phyloP scores from a whole-genome alignment of 2,113 vertebrate species.

The Sinocyclocheilus maitianheensis region DNA sequence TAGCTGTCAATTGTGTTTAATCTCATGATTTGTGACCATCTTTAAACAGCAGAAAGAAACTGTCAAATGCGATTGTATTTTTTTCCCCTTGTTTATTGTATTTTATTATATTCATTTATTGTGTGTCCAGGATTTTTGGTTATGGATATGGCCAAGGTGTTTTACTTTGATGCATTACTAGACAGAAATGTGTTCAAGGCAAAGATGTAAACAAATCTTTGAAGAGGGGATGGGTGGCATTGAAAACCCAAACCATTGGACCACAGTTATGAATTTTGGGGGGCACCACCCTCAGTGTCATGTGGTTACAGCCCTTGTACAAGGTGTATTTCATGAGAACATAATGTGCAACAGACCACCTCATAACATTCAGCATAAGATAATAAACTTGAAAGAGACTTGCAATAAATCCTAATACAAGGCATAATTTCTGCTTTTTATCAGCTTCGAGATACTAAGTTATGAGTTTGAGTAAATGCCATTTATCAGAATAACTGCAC shows the following conservation, averaged over 20 bases:
- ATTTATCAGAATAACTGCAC: background rate
- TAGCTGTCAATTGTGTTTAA: background rate
- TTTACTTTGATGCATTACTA: background rate
- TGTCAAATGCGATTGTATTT: background rate
- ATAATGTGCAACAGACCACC: conserved; percentile 12
- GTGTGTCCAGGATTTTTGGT: background rate
- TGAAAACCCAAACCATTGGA: background rate
- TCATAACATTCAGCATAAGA: conserved; percentile 8
- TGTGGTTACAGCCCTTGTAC: background rate
- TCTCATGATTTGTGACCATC: background rate
- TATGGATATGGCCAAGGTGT: background rate
- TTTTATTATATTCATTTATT: background rate
- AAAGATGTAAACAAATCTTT: background rate
- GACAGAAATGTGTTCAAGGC: background rate
- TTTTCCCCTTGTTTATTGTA: background rate
- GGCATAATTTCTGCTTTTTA: background rate
- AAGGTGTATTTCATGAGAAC: background rate
- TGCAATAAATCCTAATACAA: conserved; percentile 18
- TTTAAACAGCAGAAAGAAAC: background rate
- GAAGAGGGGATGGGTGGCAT: background rate
- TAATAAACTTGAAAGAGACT: conserved; percentile 5
- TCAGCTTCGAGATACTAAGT: background rate
- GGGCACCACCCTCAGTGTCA: background rate
- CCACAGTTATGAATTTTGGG: background rate
- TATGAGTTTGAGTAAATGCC: background rate